Evolutionary conservation across 2,797 vertebrate species (phyloP), one percentile per base, ranked within the genome.

Genomic region (Avahi laniger): DNA sequence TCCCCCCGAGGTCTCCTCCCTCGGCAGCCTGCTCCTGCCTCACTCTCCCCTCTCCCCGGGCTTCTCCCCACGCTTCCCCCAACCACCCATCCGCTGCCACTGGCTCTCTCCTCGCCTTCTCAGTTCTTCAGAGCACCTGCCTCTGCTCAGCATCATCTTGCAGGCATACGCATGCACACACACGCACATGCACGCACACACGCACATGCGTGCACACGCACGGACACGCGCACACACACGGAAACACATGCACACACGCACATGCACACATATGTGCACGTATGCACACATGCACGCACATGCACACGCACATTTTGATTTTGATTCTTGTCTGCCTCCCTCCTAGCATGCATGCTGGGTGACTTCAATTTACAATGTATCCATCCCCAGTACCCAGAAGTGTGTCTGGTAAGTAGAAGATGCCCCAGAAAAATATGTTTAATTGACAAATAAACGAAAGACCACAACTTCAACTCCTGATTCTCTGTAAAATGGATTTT

Each of bases 111-210:
- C 7, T 12, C 4, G 5, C 15, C 35, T 70, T 28, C 73, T 78
- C 11, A 7, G n/a, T 54, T 75, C 30, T 63, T 61, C n/a, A 41
- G 80, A 85, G 5, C 38, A 50, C 8, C 7, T 13, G 63, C 46
- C 12, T 79, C 50, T 67, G 10, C 38, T 24, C 38, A 48, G 26
- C 2, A 3, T 13, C 52, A 17, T 11, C 9, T 6, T 17, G 76
- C 17, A 9, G 24, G 5, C 4, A 1, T 0, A 5, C 2, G 1
- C 9, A n/a, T 0, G 26, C 10, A 3, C 8, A 0, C 59, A 15
- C 17, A 8, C 14, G 1, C n/a, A 1, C 2, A 7, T 43, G 43
- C 43, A 8, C 8, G 43, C 43, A 43, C 41, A 7, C 41, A 41
- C 4, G 38, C 38, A 41, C 38, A 41, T 41, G n/a, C n/a, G n/a